Evolutionary conservation across 2,797 vertebrate genomes (phyloP).

Genomic region (Hydrophis major): DNA sequence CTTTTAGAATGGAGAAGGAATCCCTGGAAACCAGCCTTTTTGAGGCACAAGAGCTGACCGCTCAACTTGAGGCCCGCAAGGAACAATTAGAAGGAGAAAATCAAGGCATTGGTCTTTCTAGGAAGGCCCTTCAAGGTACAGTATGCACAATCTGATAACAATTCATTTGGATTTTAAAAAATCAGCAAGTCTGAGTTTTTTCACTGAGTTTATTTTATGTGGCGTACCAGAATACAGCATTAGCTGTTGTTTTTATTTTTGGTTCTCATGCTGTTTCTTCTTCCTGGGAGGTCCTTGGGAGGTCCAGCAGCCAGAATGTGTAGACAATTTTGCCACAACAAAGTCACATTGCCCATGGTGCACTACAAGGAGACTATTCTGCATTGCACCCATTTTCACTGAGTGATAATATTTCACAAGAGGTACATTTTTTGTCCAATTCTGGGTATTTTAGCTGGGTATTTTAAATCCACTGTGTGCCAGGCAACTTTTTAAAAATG

Average conservation of each 20-base stretch:
- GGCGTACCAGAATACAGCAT: not conserved
- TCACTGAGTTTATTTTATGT: not conserved
- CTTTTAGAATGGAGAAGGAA: constrained; percentile 75
- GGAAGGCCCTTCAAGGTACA: constrained; percentile 80
- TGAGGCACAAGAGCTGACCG: constrained; percentile 73
- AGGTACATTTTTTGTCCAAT: not conserved
- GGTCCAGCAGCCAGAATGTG: not conserved
- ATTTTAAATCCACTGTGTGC: not conserved
- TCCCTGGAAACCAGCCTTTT: constrained; percentile 75
- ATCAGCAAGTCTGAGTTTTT: not conserved
- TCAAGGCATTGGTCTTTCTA: constrained; percentile 63
- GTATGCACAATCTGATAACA: not conserved
- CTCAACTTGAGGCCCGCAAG: constrained; percentile 71
- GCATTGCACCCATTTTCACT: not conserved
- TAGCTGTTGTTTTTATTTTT: not conserved
- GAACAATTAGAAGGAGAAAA: constrained; percentile 74
- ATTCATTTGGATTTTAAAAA: not conserved
- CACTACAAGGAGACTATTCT: not conserved
- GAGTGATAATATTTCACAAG: not conserved
- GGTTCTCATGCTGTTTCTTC: not conserved
- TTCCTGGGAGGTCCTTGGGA: not conserved
- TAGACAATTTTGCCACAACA: not conserved
- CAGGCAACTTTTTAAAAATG: not conserved
- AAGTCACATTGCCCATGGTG: not conserved
- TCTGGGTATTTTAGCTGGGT: not conserved